Base-by-base conservation (phyloP, 2,888 invertebrate genomes). In the Nycteola revayana region DNA sequence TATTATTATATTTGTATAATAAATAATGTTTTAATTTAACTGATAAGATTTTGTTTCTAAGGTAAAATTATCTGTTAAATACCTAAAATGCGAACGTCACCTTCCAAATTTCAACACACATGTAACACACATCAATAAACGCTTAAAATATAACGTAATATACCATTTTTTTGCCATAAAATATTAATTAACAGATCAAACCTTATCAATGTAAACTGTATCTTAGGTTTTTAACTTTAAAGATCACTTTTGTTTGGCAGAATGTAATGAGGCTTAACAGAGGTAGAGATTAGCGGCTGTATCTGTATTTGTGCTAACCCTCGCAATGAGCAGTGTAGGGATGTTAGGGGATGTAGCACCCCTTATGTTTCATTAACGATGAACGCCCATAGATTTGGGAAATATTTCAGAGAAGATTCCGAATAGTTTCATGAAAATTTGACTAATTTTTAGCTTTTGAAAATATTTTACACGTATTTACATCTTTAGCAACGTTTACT, bases 291-390 rank as follows among this genome's bases (percentile, higher is more conserved):
- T 78, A 80, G 72, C 61, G 60, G 52, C 49, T 72, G 61, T 73
- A 67, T 70, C 68, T 75, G 65, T 72, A 68, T 73, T 69, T 68
- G 66, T 61, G 66, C 60, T 65, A 60, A 58, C 70, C 73, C 68
- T 59, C 45, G 49, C 45, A 48, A 74, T 71, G 71, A 69, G 67
- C 71, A 52, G 64, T 69, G 66, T 59, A 66, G 69, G 75, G 74
- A 67, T 69, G 64, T 49, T 51, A 60, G 65, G 71, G 81, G 77
- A 69, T 67, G 67, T 55, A 54, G 61, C 68, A 77, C 81, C 86
- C 86, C 87, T 86, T 86, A 86, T 86, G 87, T 86, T 86, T 86
- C 86, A 86, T 86, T 86, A 87, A 86, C 85, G 81, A 82, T 60
- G 69, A 67, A 63, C 51, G 49, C 51, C 40, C 44, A 59, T 52